phyloP scores from a whole-genome alignment of 2,888 invertebrate genomes.

The Melikaiella ostensackeni region DNA sequence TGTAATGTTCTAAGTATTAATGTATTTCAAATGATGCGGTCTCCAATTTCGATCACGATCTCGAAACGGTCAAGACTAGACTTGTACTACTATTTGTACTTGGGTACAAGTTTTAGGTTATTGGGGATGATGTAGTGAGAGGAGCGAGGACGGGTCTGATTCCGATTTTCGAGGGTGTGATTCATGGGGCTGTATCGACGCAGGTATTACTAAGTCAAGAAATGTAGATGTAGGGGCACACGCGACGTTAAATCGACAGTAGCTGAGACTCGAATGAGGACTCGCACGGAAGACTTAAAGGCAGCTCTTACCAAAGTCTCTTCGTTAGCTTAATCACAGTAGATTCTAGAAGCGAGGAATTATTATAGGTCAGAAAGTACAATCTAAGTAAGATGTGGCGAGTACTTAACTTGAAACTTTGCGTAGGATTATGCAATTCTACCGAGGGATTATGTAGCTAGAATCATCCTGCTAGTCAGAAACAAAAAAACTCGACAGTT shows the following conservation, averaged over 20 bases:
- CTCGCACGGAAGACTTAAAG: slow-evolving; percentile 37
- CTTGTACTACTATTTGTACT: slow-evolving; percentile 10
- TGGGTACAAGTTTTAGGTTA: slow-evolving; percentile 17
- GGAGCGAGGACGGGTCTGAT: slow-evolving; percentile 33
- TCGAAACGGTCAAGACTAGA: slow-evolving; percentile 24
- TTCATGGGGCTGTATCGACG: slow-evolving; percentile 36
- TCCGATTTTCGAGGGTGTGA: slow-evolving; percentile 6
- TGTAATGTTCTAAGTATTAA: slow-evolving; percentile 56
- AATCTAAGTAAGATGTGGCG: slow-evolving; percentile 25
- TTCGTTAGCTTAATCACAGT: slow-evolving; percentile 4
- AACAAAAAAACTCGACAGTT: slow-evolving; percentile 20
- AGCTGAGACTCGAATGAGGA: slow-evolving; percentile 37
- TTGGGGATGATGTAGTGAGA: slow-evolving; percentile 9
- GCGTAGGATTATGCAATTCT: slow-evolving; percentile 16
- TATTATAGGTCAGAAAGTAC: slow-evolving; percentile 31
- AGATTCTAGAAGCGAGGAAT: slow-evolving; percentile 19
- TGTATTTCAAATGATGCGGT: slow-evolving; percentile 53
- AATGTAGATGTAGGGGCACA: slow-evolving; percentile 40
- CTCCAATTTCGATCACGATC: slow-evolving; percentile 41
- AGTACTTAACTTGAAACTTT: slow-evolving; percentile 27
- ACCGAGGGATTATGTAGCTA: slow-evolving; percentile 39
- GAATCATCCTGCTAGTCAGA: slow-evolving; percentile 34
- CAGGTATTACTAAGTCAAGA: slow-evolving; percentile 40
- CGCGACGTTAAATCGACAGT: slow-evolving; percentile 39
- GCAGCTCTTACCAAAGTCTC: slow-evolving; percentile 38